phyloP scores from a whole-genome alignment of 2,888 invertebrate genomes.

The Lucinisca nassula region DNA sequence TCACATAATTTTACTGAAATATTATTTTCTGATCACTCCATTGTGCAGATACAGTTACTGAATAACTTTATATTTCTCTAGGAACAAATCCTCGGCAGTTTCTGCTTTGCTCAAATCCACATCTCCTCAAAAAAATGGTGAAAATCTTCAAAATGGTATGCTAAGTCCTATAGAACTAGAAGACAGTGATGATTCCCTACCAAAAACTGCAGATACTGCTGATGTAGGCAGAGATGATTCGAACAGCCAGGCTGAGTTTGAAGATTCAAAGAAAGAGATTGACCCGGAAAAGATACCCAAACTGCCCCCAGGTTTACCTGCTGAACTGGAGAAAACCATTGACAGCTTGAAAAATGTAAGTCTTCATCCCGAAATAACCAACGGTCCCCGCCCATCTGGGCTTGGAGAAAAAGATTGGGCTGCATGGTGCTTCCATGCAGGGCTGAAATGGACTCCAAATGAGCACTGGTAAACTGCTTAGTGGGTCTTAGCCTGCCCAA shows the following conservation, averaged over 20 bases:
- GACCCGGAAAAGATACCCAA: constrained; percentile 76
- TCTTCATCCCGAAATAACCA: no score
- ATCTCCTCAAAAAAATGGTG: constrained; percentile 54
- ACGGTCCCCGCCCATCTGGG: no score
- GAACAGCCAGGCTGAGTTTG: constrained; percentile 85
- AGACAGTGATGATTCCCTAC: constrained; percentile 57
- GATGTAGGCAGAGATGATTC: constrained; percentile 77
- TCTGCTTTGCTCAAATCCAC: constrained; percentile 82
- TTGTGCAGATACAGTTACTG: no score
- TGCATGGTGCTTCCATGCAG: no score
- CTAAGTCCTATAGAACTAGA: constrained; percentile 57
- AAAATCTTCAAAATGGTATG: constrained; percentile 44
- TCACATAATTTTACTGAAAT: no score
- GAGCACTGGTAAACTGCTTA: no score
- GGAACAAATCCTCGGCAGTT: constrained; percentile 85
- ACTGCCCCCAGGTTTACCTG: constrained; percentile 88
- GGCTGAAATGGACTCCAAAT: no score
- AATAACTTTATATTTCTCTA: constrained; percentile 36
- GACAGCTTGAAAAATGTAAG: constrained; percentile 88
- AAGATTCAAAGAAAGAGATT: constrained; percentile 60
- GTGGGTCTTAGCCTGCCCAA: no score
- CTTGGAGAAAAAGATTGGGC: no score
- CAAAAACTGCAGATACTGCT: constrained; percentile 60
- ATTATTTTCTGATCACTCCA: no score
- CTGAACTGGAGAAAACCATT: constrained; percentile 88